Base-by-base conservation (phyloP, 2,113 vertebrate genomes). In the Eudyptes chrysolophus region DNA sequence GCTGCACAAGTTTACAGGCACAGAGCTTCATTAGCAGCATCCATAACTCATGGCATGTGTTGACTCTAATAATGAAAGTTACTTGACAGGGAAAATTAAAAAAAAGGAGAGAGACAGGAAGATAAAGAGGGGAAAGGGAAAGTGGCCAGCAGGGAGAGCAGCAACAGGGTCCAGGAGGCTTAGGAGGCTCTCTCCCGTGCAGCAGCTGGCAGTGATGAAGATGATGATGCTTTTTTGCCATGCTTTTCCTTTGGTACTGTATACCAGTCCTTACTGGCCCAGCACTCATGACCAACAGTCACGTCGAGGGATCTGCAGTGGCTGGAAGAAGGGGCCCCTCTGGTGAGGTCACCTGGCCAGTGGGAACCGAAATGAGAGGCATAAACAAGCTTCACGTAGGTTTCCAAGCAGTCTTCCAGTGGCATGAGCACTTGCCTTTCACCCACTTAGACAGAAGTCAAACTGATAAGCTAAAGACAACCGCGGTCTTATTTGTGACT, bases 401-500 rank as follows among this genome's bases (percentile, higher is more conserved):
- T 44, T 94, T 71, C 25, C 40, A 89, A 78, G 69, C 48, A 92
- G 77, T 8, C 44, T 68, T 71, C 52, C 62, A 54, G 46, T 19
- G 25, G 30, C 36, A 48, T 0, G 16, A 86, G 29, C 3, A 1
- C 21, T 65, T n/a, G 30, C 44, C 62, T 87, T 66, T 70, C 44
- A 65, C 52, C 77, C 6, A 4, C 30, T 80, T 38, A 61, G 79
- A 62, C 13, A 34, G 58, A 54, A 96, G 70, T 24, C 80, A 89
- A 89, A 90, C 52, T 69, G 79, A 96, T 89, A 96, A 68, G 72
- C 42, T 87, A 51, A 84, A 80, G 52, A 84, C 66, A 79, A 52
- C 26, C 4, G 4, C 40, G 72, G 58, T 40, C 42, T 51, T 61
- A 48, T 48, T 6, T 52, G 19, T 64, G 20, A 13, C 46, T 76